Evolutionary conservation across 2,797 vertebrate species (phyloP), one percentile per base, ranked within the genome.

Genomic region (Masticophis lateralis): DNA sequence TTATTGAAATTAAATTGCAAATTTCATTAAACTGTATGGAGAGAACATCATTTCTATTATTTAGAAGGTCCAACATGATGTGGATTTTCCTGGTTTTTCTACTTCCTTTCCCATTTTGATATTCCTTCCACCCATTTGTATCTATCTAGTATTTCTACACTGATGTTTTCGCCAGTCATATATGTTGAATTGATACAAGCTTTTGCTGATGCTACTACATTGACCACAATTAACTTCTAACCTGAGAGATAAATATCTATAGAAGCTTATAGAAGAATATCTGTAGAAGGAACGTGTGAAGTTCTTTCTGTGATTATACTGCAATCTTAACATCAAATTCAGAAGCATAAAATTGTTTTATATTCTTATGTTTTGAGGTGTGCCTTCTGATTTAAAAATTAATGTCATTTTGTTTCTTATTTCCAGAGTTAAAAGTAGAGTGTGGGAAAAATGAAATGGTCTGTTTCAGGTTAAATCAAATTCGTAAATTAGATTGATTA

Each of bases 301-400:
- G 0, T 27, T 4, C 59, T 59, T 55, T 66, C 61, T 27, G 2
- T 47, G 2, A 16, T 74, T 92, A 0, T 56, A 11, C 12, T 37
- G 11, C 61, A 63, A 11, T 63, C 7, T 53, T 87, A 86, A 61
- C 25, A 66, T 25, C 12, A 20, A 16, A 47, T 83, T 0, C 0
- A 27, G 37, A 92, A 8, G 16, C 20, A 91, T 57, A 63, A 59
- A 93, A n/a, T 79, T 9, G 32, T 79, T 61, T 96, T 91, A 22
- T 0, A 0, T 90, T 86, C 69, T 43, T 10, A 87, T 5, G 1
- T 11, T 95, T 95, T 13, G 59, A 61, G 18, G 0, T 56, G 43
- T 37, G 86, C 3, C 9, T 1, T 57, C 1, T 25, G 25, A 14
- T 92, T 88, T 43, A 47, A 90, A 94, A 32, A 18, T 53, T 0